phyloP scores from a whole-genome alignment of 2,797 vertebrate species.

The Luscinia megarhynchos region DNA sequence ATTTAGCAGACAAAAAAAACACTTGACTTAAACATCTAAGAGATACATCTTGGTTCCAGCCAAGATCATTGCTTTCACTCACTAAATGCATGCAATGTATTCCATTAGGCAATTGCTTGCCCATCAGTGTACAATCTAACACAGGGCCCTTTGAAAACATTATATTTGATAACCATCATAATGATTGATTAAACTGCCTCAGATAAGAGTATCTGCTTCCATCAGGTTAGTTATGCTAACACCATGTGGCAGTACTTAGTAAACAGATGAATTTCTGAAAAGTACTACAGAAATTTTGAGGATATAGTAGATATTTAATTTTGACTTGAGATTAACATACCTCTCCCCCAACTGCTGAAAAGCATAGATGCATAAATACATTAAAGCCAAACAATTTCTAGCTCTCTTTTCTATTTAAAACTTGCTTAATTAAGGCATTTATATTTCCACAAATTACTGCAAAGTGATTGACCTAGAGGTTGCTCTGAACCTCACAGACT shows the following conservation, averaged over 20 bases:
- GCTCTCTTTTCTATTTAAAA: background rate
- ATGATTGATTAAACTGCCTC: conserved; percentile 32
- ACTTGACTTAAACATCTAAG: background rate
- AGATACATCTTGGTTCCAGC: background rate
- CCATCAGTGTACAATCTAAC: background rate
- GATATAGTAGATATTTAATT: background rate
- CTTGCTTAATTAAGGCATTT: conserved; percentile 47
- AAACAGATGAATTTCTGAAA: background rate
- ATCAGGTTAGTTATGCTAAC: conserved; percentile 4
- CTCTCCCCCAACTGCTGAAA: background rate
- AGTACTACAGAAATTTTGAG: background rate
- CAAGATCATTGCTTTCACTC: background rate
- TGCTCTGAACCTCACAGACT: conserved; percentile 22
- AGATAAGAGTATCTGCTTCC: conserved; percentile 16
- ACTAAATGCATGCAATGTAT: background rate
- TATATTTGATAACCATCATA: conserved; percentile 46
- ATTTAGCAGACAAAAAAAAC: background rate
- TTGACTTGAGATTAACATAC: conserved; percentile 9
- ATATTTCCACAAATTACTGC: conserved; percentile 22
- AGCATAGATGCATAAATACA: background rate
- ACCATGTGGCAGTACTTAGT: background rate
- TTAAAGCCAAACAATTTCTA: conserved; percentile 20
- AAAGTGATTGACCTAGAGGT: conserved; percentile 38
- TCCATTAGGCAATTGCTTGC: conserved; percentile 8
- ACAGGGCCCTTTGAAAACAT: conserved; percentile 22